A percentile compares a stretch with the other conserved stretches of the same genome.
Evolutionary conservation across 2,797 vertebrate species (phyloP).

Genomic region (Cheracebus regulus): DNA sequence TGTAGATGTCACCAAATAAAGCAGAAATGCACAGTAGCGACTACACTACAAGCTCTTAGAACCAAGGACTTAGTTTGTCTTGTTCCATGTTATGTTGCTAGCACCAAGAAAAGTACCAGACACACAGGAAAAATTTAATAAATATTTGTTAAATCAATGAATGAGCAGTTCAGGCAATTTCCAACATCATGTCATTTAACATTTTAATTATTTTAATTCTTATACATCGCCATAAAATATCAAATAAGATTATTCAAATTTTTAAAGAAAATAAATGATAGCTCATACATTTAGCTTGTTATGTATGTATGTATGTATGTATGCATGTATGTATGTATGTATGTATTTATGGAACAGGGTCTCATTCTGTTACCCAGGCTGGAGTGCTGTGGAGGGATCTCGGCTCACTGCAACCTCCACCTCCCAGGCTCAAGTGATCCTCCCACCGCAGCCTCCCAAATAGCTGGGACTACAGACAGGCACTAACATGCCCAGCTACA

Average conservation of each 20-base stretch:
- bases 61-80: background rate
- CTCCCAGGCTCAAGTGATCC: background rate
- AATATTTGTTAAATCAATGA: slow-evolving; percentile 6
- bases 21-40: background rate
- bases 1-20: background rate
- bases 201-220: slow-evolving; percentile 38
- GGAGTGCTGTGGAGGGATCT: background rate
- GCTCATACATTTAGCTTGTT: background rate
- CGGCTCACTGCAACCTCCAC: background rate
- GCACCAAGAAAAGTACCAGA: background rate
- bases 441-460: background rate
- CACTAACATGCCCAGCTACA: background rate
- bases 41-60: background rate
- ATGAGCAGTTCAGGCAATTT: background rate
- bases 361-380: background rate
- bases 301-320: too few species aligned
- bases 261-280: slow-evolving; percentile 15
- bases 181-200: slow-evolving; percentile 25
- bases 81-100: background rate
- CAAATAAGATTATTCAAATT: background rate
- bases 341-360: too few species aligned
- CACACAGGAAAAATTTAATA: background rate
- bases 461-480: background rate
- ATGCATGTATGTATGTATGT: too few species aligned
- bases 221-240: background rate